Evolutionary conservation across 1,140 invertebrate species (phyloP), one percentile per base, ranked within the genome.

Genomic region (Megalopta genalis): DNA sequence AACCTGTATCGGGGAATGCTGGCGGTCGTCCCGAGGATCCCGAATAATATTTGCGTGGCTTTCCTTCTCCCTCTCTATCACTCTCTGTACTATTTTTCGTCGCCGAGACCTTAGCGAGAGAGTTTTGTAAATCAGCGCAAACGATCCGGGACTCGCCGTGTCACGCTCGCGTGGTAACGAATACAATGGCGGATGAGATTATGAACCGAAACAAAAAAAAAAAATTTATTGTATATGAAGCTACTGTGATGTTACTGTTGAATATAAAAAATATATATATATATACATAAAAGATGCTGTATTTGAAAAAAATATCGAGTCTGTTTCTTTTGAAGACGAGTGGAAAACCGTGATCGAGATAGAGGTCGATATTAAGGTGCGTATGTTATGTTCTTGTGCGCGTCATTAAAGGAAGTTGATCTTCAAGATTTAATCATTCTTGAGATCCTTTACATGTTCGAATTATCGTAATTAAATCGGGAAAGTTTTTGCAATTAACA

Each of bases 221-320:
- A 27, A 87, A 86, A 85, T 90, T 92, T 91, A 91, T 91, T 91
- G 89, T 92, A 92, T 90, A 92, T 91, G 89, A 91, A 91, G 90
- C 90, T 91, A 91, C 91, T 92, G 91, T 91, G 91, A 92, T 92
- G 91, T 92, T 92, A 91, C 88, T 90, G 91, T 91, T 91, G 90
- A 91, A 92, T 91, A 92, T 91, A 89, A 90, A 88, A 85, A 84
- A 86, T 85, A 87, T 83, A 90, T 84, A 89, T 82, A 89, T 84
- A 88, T 66, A 88, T 76, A 86, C 62, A 88, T 82, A 89, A 84
- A 88, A 82, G 72, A 88, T 87, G 82, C 82, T 88, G 85, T 90
- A 87, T 85, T 82, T 77, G 77, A 85, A 78, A 63, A 84, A n/a
- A 57, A 32, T 32, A 32, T 6, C 54, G 77, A 42, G 69, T 25